A percentile compares a stretch with the other conserved stretches of the same genome.
phyloP scores from a whole-genome alignment of 2,888 invertebrate genomes.

The Drosophila macrospina region DNA sequence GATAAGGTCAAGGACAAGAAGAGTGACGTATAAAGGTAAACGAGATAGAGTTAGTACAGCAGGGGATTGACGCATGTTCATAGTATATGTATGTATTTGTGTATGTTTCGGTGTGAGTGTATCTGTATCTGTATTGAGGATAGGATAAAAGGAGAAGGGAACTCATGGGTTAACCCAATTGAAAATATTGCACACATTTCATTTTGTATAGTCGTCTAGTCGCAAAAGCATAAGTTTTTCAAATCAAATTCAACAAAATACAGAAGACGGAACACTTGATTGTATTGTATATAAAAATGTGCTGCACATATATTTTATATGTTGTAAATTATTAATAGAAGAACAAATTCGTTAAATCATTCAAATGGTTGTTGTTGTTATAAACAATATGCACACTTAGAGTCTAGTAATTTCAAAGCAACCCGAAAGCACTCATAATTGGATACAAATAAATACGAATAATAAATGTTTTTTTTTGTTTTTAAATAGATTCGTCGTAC shows the following conservation, averaged over 20 bases:
- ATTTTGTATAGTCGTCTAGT: constrained; percentile 69
- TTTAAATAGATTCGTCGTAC: constrained; percentile 44
- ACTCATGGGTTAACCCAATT: constrained; percentile 46
- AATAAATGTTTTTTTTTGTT: constrained; percentile 23
- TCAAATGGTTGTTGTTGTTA: constrained; percentile 31
- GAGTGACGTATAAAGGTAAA: background rate
- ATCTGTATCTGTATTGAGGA: constrained; percentile 20
- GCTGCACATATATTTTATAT: constrained; percentile 69
- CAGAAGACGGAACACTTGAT: constrained; percentile 57
- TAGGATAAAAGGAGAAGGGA: constrained; percentile 22
- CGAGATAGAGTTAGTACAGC: constrained; percentile 37
- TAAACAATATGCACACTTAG: constrained; percentile 62
- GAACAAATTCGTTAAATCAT: constrained; percentile 42
- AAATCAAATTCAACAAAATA: constrained; percentile 60
- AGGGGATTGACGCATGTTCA: constrained; percentile 20
- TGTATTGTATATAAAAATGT: constrained; percentile 64
- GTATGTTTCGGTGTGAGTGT: constrained; percentile 25
- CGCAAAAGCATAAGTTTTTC: constrained; percentile 52
- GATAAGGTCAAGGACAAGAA: constrained; percentile 1
- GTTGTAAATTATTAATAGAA: constrained; percentile 24
- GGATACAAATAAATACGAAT: constrained; percentile 57
- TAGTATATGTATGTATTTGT: constrained; percentile 28
- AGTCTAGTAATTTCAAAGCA: constrained; percentile 64
- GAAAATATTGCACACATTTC: constrained; percentile 68
- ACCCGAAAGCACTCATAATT: constrained; percentile 46